A percentile compares a stretch with the other conserved stretches of the same genome.
Evolutionary conservation across 2,888 invertebrate species (phyloP).

Genomic region (Chrysopilus asiliformis): DNA sequence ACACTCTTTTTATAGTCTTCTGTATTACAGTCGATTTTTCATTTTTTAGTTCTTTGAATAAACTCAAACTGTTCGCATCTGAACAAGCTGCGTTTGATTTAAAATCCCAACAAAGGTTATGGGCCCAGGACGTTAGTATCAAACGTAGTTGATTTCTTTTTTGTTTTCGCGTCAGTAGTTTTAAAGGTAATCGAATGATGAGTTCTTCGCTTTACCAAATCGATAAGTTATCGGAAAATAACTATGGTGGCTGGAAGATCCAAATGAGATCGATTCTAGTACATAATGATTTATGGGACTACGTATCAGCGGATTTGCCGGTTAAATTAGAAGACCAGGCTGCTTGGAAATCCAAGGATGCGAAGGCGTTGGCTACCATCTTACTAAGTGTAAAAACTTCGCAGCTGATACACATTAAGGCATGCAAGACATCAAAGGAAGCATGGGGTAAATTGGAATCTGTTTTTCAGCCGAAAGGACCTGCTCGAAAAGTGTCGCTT

Average conservation of each 20-base stretch:
- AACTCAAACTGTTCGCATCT: too few species aligned
- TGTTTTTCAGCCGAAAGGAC: conserved; percentile 6
- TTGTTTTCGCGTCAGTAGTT: too few species aligned
- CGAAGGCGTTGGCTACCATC: conserved; percentile 7
- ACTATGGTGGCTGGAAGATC: conserved; percentile 7
- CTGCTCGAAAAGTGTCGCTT: conserved; percentile 7
- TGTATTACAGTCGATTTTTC: too few species aligned
- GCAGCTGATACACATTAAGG: conserved; percentile 8
- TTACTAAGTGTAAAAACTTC: conserved; percentile 5
- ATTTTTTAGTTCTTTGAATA: too few species aligned
- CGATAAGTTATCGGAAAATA: too few species aligned
- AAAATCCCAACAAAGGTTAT: too few species aligned
- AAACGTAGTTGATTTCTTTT: too few species aligned
- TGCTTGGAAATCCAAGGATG: conserved; percentile 8
- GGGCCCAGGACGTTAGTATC: too few species aligned
- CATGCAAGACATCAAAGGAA: conserved; percentile 5
- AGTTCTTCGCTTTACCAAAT: too few species aligned
- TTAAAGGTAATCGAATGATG: too few species aligned
- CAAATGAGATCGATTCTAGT: conserved; percentile 7
- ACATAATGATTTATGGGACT: conserved; percentile 10
- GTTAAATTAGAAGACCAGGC: not conserved
- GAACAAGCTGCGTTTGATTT: too few species aligned
- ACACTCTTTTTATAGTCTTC: too few species aligned
- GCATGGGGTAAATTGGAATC: conserved; percentile 6
- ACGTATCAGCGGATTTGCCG: conserved; percentile 1